phyloP scores from a whole-genome alignment of 2,888 invertebrate genomes.

The Mylabris sibirica region DNA sequence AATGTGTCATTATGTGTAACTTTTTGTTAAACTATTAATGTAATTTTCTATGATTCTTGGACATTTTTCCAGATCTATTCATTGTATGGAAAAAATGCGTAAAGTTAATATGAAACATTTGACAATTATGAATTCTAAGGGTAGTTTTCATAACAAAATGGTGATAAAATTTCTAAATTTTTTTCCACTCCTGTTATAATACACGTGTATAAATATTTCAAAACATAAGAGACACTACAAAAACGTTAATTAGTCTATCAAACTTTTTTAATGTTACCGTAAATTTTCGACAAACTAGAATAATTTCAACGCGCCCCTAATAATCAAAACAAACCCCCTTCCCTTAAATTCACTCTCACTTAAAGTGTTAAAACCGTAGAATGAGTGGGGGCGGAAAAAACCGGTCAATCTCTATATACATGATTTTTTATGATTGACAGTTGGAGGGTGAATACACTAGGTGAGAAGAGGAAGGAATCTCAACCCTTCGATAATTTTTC shows the following conservation, averaged over 20 bases:
- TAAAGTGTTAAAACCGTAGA: neutral
- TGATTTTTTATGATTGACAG: neutral
- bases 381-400: neutral
- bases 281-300: neutral
- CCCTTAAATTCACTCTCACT: neutral
- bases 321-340: neutral
- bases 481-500: constrained; percentile 8
- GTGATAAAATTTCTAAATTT: neutral
- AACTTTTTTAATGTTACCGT: constrained; percentile 7
- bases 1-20: too few species aligned
- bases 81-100: too few species aligned
- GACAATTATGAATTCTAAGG: neutral
- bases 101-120: too few species aligned
- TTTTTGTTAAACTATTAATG: too few species aligned
- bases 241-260: neutral
- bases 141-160: neutral
- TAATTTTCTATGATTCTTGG: too few species aligned
- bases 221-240: neutral
- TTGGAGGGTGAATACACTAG: neutral
- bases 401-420: constrained; percentile 1
- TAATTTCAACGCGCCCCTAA: neutral
- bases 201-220: neutral
- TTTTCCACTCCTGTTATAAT: neutral
- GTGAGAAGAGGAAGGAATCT: neutral
- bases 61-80: too few species aligned